Evolutionary conservation across 2,113 vertebrate species (phyloP), one percentile per base, ranked within the genome.

Genomic region (Rhabdornis inornatus): DNA sequence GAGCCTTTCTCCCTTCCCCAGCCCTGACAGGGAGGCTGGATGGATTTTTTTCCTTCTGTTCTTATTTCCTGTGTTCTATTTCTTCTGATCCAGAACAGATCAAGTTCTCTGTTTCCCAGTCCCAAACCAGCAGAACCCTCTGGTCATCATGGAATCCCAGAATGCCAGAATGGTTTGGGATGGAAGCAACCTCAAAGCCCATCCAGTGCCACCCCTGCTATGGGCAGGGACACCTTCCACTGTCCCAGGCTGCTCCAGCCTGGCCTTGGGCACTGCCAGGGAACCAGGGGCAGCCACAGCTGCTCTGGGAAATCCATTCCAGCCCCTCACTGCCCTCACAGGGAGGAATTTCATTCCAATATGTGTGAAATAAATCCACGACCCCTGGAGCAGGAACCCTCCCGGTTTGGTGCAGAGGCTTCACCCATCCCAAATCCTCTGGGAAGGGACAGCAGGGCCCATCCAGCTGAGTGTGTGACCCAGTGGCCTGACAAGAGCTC

Each of bases 351-450:
- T 15, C 21, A 42, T 23, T 20, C 44, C 15, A 19, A 5, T 1
- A 2, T 0, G 6, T 16, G 6, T 4, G 31, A 10, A 33, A 50
- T 5, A 24, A 39, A 33, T 6, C 35, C n/a, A 0, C 4, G 6
- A 9, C 6, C 0, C 0, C 83, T 18, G 56, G 47, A 56, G 44
- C 42, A 18, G 66, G 57, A 57, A n/a, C 25, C 1, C 28, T 24
- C 31, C 40, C 1, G 0, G 0, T 19, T n/a, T 2, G 18, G 16
- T 9, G 55, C 74, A 25, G 55, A 19, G 28, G 25, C 10, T 49
- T 47, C n/a, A 5, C 22, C 1, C 11, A 8, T 9, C 63, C 64
- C 74, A 18, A 2, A 12, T 11, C 45, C 71, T 19, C 12, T 5
- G 37, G 75, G 65, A 45, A 40, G 28, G 6, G 71, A 25, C 35